These are phyloP conservation scores for Octodon degus DNA, from an alignment of 2,113 vertebrate species.

Conservation along the genomic window DNA sequence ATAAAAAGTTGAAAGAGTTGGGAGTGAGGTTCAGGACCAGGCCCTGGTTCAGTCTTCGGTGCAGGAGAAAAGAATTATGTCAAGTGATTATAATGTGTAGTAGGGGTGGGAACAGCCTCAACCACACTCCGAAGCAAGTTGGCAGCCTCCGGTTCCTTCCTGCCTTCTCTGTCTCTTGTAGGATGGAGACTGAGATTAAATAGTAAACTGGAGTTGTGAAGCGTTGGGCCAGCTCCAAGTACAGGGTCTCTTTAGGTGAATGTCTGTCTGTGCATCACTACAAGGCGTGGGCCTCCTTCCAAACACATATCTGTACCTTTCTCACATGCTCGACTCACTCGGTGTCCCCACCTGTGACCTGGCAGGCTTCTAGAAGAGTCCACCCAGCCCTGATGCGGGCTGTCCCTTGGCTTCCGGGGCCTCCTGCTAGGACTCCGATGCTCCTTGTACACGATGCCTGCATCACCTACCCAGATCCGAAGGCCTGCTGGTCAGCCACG, in stretches of 20 bases:
- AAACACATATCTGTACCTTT: neutral
- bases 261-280: neutral
- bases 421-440: neutral
- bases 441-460: rapidly evolving
- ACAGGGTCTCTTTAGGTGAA: neutral
- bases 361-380: neutral
- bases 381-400: too few relatives aligned
- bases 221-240: rapidly evolving
- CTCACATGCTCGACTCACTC: neutral
- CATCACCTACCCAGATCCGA: neutral
- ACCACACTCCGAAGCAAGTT: too few relatives aligned
- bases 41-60: neutral
- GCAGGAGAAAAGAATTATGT: neutral
- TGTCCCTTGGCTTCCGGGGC: neutral
- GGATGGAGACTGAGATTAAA: neutral
- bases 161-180: rapidly evolving
- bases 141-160: rapidly evolving
- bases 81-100: neutral
- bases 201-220: neutral
- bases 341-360: rapidly evolving
- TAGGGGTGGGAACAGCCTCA: neutral
- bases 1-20: neutral
- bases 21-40: neutral
- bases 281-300: neutral
- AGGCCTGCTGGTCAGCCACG: neutral